Base-by-base conservation (phyloP, 1,140 invertebrate species). In the Choristoneura fumiferana region DNA sequence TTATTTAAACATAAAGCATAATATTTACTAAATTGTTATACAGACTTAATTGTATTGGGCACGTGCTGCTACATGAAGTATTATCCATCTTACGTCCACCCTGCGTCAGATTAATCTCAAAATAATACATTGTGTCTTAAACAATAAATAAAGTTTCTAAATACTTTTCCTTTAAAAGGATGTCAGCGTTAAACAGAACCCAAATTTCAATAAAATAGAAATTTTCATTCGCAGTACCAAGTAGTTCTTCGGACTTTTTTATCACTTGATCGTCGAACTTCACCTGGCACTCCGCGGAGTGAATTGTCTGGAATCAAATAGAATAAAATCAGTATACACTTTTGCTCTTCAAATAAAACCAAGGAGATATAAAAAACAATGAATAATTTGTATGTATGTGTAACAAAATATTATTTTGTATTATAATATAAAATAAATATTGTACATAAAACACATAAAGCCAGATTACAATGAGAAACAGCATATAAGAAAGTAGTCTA, bases 201-300 rank as follows among this genome's bases (percentile, higher is more conserved):
- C 12, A 18, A 45, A 35, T 34, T 14, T 38, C 35, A 29, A 18
- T 12, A 8, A 39, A 17, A 13, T 34, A 29, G 40, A 17, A 43
- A 34, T 29, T 29, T 54, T 89, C 83, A 89, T 76, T 89, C 86
- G 60, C 82, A 89, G 52, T 89, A 89, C 86, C 86, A 89, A 33
- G 86, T 89, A 0, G 86, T 89, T 65, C 86, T 69, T 60, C 86
- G 70, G 5, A 69, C 18, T 73, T 78, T 84, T 68, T 87, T 87
- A 37, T 87, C 84, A 17, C 71, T 68, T 8, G 66, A 67, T 13
- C 83, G 57, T 12, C 81, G 70, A 15, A 87, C 84, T 65, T 89
- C 86, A 9, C 86, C 86, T 1, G 86, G 84, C 37, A 89, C 86
- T 43, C 84, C 84, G 12, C 84, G 75, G 1, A 89, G 71, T 8